A percentile compares a stretch with the other conserved stretches of the same genome.
phyloP scores from a whole-genome alignment of 2,113 vertebrate species.

The Empidonax traillii region DNA sequence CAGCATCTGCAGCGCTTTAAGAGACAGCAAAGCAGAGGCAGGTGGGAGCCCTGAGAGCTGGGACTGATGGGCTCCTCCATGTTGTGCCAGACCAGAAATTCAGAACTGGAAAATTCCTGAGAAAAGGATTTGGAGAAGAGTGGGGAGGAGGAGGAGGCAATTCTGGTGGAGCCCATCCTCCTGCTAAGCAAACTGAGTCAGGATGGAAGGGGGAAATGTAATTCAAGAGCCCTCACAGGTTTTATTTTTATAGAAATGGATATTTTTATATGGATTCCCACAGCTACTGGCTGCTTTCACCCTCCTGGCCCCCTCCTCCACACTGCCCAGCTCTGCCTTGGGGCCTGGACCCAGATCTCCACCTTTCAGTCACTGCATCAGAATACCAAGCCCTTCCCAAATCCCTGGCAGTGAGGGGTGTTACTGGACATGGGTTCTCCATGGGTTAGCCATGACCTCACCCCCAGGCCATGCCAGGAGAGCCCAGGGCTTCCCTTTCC shows the following conservation, averaged over 20 bases:
- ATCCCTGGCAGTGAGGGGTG: not conserved
- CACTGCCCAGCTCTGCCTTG: not conserved
- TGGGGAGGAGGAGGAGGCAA: not conserved
- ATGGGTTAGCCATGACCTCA: fast-evolving
- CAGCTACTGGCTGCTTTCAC: not conserved
- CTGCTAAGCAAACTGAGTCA: not conserved
- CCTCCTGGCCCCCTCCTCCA: not conserved
- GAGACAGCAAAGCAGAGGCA: not conserved
- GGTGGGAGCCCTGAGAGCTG: not conserved
- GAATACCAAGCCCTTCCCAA: not conserved
- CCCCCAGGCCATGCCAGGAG: not conserved
- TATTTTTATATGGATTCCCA: not conserved
- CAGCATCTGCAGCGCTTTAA: not conserved
- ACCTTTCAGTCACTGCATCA: not conserved
- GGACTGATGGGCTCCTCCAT: not conserved
- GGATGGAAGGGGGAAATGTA: not conserved
- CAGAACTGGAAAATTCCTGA: not conserved
- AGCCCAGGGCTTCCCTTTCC: not conserved
- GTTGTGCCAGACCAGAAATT: not conserved
- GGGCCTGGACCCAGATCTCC: not conserved
- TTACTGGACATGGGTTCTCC: fast-evolving
- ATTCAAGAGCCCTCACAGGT: not conserved
- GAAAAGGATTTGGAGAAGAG: not conserved
- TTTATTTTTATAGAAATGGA: not conserved
- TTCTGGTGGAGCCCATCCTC: not conserved